phyloP scores from a whole-genome alignment of 2,113 vertebrate genomes.

The Salminus brasiliensis region DNA sequence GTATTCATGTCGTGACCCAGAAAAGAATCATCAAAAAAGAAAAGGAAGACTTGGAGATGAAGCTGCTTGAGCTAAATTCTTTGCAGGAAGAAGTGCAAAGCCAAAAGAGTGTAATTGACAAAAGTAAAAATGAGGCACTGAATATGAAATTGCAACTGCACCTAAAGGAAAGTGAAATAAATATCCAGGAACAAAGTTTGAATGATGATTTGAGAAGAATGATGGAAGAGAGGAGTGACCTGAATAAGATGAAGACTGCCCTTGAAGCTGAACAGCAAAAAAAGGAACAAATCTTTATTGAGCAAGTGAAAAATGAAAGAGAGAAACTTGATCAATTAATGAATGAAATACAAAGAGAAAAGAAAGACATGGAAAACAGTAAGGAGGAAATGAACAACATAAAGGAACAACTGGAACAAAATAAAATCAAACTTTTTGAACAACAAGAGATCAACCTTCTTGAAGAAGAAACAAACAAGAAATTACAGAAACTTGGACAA shows the following conservation, averaged over 20 bases:
- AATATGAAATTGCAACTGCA: neutral
- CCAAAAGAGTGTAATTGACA: no score
- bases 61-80: neutral
- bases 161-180: neutral
- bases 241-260: neutral
- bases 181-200: neutral
- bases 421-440: constrained; percentile 9
- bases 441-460: neutral
- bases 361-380: neutral
- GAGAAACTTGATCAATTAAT: neutral
- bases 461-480: neutral
- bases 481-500: neutral
- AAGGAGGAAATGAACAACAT: constrained; percentile 1
- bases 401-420: constrained; percentile 17
- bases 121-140: no score
- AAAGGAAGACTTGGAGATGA: neutral
- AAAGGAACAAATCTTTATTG: neutral
- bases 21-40: no score
- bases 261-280: neutral
- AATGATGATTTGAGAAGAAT: neutral
- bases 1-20: neutral
- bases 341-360: neutral
- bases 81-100: no score
- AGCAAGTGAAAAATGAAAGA: neutral
- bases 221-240: neutral